These are phyloP conservation scores for Peromyscus polionotus DNA, from an alignment of 2,113 vertebrate genomes.

Conservation along the genomic window DNA sequence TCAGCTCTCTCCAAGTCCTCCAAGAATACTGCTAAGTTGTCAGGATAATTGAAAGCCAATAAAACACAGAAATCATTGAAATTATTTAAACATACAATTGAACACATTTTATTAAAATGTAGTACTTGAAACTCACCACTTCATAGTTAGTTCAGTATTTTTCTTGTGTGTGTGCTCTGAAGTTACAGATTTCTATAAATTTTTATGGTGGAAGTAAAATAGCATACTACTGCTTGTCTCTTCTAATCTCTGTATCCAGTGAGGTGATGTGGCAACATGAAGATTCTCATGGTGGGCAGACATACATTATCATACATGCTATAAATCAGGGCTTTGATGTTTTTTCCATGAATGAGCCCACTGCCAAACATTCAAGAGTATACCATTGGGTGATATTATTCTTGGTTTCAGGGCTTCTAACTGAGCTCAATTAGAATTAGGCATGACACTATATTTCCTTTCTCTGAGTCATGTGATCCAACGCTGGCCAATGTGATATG, in stretches of 20 bases:
- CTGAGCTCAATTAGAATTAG: slow-evolving; percentile 4
- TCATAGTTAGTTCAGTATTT: slow-evolving; percentile 34
- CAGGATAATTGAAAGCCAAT: not conserved
- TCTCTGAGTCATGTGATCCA: not conserved
- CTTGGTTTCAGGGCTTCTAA: not conserved
- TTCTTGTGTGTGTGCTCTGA: not conserved
- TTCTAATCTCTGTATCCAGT: not conserved
- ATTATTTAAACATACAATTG: not conserved
- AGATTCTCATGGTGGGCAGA: not conserved
- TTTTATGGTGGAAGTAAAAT: not conserved
- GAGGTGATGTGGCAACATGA: not conserved
- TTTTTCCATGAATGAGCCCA: not conserved
- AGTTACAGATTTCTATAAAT: not conserved
- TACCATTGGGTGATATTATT: not conserved
- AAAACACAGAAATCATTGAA: slow-evolving; percentile 44
- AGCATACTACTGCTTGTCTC: not conserved
- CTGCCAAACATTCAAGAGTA: slow-evolving; percentile 32
- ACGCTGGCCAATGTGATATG: not conserved
- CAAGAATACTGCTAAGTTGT: not conserved
- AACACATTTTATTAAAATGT: not conserved
- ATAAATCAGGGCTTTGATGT: not conserved
- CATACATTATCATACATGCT: not conserved
- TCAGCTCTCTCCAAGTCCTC: not conserved
- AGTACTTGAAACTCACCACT: not conserved
- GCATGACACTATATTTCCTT: not conserved